These are phyloP conservation scores for Anguilla marmorata DNA, from an alignment of 2,797 vertebrate genomes.

Conservation along the genomic window DNA sequence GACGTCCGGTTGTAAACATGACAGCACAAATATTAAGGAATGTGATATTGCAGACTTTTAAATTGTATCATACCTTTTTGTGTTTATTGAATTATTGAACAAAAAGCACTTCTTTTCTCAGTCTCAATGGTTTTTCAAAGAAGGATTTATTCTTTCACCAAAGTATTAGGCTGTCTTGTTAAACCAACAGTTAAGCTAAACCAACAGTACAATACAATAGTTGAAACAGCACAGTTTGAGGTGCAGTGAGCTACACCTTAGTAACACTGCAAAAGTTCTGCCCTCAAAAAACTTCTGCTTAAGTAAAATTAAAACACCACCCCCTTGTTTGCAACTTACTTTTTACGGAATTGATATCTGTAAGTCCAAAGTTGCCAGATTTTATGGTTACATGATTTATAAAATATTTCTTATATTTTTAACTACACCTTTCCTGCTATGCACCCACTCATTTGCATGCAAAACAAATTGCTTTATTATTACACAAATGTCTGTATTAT, in stretches of 20 bases:
- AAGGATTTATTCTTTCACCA: neutral
- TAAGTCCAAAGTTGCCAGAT: neutral
- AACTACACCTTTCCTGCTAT: neutral
- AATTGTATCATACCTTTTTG: neutral
- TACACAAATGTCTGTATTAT: neutral
- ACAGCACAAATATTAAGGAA: neutral
- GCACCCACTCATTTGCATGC: neutral
- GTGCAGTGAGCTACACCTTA: neutral
- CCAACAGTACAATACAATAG: neutral
- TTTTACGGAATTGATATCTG: too few species aligned
- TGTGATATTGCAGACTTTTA: neutral
- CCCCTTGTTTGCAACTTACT: neutral
- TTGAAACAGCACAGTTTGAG: neutral
- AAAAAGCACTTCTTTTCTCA: neutral
- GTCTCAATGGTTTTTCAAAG: neutral
- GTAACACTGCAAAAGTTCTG: neutral
- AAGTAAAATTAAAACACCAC: neutral
- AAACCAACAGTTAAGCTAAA: neutral
- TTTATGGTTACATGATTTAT: neutral
- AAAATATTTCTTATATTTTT: neutral
- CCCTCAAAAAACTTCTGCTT: neutral
- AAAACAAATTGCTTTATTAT: neutral
- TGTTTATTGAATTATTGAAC: neutral
- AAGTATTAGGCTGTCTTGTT: neutral
- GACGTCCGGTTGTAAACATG: neutral